Evolutionary conservation across 2,888 invertebrate species (phyloP).

Genomic region (Ennomos erosarius): DNA sequence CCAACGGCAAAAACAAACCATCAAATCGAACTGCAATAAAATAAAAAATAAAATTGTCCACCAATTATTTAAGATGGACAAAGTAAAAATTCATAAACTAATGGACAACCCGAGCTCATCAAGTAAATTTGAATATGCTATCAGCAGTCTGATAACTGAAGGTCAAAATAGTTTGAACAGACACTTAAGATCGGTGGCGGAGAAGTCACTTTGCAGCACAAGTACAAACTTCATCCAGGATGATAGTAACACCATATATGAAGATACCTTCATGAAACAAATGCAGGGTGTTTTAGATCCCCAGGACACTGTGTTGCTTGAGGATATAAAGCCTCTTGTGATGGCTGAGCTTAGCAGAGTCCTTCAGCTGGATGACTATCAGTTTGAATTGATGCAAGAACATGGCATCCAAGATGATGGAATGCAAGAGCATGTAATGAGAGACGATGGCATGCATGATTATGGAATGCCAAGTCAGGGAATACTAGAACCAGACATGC

Average conservation of each 20-base stretch:
- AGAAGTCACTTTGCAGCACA: conserved; percentile 72
- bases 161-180: conserved; percentile 79
- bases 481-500: conserved; percentile 24
- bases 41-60: conserved; percentile 80
- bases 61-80: conserved; percentile 81
- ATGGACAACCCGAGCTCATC: conserved; percentile 81
- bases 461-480: not conserved
- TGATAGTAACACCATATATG: conserved; percentile 87
- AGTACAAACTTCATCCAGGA: conserved; percentile 83
- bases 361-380: conserved; percentile 71
- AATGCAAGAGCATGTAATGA: conserved; percentile 1
- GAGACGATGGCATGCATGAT: not conserved
- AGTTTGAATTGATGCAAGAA: conserved; percentile 20
- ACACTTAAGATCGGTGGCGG: conserved; percentile 76
- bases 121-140: conserved; percentile 81
- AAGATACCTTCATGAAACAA: conserved; percentile 91
- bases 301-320: conserved; percentile 82
- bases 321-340: conserved; percentile 85
- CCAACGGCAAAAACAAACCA: conserved; percentile 56
- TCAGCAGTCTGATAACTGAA: conserved; percentile 79
- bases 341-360: conserved; percentile 86
- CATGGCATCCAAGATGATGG: conserved; percentile 27
- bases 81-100: conserved; percentile 76
- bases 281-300: conserved; percentile 86
- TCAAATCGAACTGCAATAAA: conserved; percentile 70